Base-by-base conservation (phyloP, 1,140 invertebrate species). In the Euwallacea fornicatus region DNA sequence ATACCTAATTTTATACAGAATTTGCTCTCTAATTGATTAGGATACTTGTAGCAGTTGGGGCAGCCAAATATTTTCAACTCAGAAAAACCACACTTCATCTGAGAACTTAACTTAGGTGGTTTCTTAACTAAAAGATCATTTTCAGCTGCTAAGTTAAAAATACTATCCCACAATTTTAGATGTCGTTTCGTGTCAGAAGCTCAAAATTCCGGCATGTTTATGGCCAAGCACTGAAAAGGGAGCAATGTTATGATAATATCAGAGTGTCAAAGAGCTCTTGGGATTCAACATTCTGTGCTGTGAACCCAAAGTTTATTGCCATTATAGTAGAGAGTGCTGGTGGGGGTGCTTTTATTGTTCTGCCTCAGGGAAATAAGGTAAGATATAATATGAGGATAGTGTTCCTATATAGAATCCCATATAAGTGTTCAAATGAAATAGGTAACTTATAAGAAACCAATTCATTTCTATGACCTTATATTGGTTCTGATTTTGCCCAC, bases 121-220 rank as follows among this genome's bases (percentile, higher is more conserved):
- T 33, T 33, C 21, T 33, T 33, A 33, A 33, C 21, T 33, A 33
- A 33, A 33, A 33, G 4, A 33, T 33, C 1, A 4, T 33, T 33
- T 33, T 4, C 21, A 33, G 21, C 21, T 33, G 21, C 21, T 33
- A 33, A 33, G 21, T 33, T 33, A 33, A 33, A 33, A 33, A 33
- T 33, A 33, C 21, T 33, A 33, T 33, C 21, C 21, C 21, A 33
- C 21, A 33, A 33, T 33, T 33, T 33, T 69, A 83, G 86, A 96
- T 97, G 94, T 96, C 95, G 85, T 96, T 96, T 87, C 93, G 94
- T 81, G 96, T 98, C 72, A 90, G 96, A 83, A 93, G 91, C 85
- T 96, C 93, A 83, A 99, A 99, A 85, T 99, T 98, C 86, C 93
- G 97, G 80, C 97, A 99, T 87, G 96, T 99, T 77, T 99, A 97